Conservation (phyloP, 1,140 invertebrate species). For the Probaryconus sp. region DNA sequence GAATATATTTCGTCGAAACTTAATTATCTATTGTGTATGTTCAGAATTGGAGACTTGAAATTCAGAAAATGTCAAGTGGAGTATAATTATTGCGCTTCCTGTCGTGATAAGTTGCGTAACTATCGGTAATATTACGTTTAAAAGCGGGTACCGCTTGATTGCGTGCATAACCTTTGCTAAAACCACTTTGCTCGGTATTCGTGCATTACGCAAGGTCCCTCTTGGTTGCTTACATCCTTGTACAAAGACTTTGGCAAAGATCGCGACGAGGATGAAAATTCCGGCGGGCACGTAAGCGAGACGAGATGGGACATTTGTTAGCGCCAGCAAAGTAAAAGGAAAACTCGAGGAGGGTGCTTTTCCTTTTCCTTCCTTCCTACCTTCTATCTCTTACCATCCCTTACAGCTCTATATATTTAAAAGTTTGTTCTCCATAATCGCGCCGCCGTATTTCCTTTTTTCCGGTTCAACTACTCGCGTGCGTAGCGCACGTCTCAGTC, state of each 20-base stretch:
- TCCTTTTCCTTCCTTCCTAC: too few species aligned
- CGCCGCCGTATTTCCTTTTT: slow-evolving; percentile 29
- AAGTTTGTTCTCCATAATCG: slow-evolving; percentile 48
- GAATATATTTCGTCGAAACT: too few species aligned
- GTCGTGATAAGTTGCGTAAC: slow-evolving; percentile 27
- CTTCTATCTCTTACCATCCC: too few species aligned
- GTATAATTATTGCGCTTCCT: not conserved
- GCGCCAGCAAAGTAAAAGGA: slow-evolving; percentile 4
- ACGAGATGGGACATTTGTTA: slow-evolving; percentile 44
- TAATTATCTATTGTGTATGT: too few species aligned
- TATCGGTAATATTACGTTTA: slow-evolving; percentile 28
- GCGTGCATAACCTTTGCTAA: slow-evolving; percentile 35
- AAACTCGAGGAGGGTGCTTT: not conserved
- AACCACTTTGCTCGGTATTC: slow-evolving; percentile 35
- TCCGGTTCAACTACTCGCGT: slow-evolving; percentile 40
- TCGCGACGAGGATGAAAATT: slow-evolving; percentile 13
- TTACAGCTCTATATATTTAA: slow-evolving; percentile 11
- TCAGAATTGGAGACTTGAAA: too few species aligned
- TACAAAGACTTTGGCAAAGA: slow-evolving; percentile 36
- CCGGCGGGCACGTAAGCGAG: slow-evolving; percentile 17
- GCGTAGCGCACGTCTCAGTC: slow-evolving; percentile 25
- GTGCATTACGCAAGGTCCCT: slow-evolving; percentile 40
- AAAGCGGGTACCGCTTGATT: too few species aligned
- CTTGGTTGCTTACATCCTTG: slow-evolving; percentile 40
- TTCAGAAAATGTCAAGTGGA: too few species aligned